Conservation (phyloP, 2,113 vertebrate genomes). For the Misgurnus anguillicaudatus region DNA sequence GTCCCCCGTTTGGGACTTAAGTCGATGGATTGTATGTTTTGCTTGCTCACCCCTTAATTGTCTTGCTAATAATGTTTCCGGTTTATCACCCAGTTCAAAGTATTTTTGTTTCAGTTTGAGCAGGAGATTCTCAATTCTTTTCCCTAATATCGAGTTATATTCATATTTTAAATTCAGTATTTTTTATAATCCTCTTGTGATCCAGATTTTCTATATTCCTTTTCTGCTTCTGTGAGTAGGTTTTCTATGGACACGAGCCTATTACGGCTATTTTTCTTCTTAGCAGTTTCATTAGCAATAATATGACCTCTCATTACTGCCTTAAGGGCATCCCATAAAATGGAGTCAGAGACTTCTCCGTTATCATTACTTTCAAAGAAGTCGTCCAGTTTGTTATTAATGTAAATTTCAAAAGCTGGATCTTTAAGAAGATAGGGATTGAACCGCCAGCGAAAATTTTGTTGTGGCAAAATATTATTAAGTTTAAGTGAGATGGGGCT, state of each 20-base stretch:
- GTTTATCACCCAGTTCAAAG: background rate
- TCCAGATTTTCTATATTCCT: background rate
- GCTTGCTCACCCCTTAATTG: background rate
- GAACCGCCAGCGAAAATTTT: background rate
- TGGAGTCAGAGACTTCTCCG: background rate
- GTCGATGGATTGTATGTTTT: slow-evolving; percentile 1
- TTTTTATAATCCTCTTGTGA: background rate
- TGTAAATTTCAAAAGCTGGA: background rate
- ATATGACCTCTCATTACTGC: slow-evolving; percentile 15
- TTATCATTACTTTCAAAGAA: background rate
- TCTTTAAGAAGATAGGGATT: background rate
- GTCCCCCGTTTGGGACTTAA: background rate
- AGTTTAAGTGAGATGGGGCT: slow-evolving; percentile 8
- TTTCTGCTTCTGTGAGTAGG: background rate
- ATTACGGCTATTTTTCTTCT: background rate
- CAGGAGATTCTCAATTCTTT: background rate
- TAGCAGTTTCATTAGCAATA: background rate
- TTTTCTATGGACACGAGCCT: background rate
- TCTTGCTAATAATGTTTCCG: slow-evolving; percentile 9
- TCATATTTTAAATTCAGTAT: background rate
- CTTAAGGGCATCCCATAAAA: background rate
- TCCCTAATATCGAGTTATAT: background rate
- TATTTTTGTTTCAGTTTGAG: slow-evolving; percentile 22
- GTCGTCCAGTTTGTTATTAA: background rate
- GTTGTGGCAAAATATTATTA: background rate